Percentiles rank a stretch among this genome's conserved stretches.
These are phyloP conservation scores for Homarus americanus DNA, from an alignment of 1,140 invertebrate genomes.

Conservation along the genomic window DNA sequence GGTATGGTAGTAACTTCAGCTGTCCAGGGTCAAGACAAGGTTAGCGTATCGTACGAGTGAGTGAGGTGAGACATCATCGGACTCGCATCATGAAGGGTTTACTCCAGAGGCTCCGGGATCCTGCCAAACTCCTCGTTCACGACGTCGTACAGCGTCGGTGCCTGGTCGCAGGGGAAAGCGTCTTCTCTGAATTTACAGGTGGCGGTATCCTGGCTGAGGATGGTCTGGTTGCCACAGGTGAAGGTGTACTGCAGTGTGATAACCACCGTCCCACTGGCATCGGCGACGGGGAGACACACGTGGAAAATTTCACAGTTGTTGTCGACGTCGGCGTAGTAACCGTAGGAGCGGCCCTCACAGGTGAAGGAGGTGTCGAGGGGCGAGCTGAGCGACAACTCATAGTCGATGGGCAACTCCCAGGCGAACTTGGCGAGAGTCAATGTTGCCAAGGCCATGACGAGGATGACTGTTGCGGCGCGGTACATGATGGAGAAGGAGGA, in stretches of 20 bases:
- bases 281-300: conserved; percentile 53
- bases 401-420: not conserved
- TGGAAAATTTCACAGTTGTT: conserved; percentile 62
- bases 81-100: not conserved
- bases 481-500: not conserved
- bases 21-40: too few relatives aligned
- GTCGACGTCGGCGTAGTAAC: conserved; percentile 54
- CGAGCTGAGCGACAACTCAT: not conserved
- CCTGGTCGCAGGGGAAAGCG: conserved; percentile 26
- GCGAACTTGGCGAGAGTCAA: not conserved
- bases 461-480: not conserved
- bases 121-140: not conserved
- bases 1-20: too few relatives aligned
- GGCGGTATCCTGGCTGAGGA: conserved; percentile 91
- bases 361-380: conserved; percentile 40
- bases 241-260: conserved; percentile 87
- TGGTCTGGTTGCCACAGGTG: conserved; percentile 93
- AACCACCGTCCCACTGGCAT: conserved; percentile 49
- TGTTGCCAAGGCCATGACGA: not conserved
- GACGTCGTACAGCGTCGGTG: conserved; percentile 12
- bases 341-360: conserved; percentile 55
- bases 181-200: conserved; percentile 84
- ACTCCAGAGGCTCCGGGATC: not conserved
- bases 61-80: not conserved
- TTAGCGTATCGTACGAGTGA: too few relatives aligned